A percentile compares a stretch with the other conserved stretches of the same genome.
Conservation (phyloP, 2,888 invertebrate genomes). For the Nomada fucata region DNA sequence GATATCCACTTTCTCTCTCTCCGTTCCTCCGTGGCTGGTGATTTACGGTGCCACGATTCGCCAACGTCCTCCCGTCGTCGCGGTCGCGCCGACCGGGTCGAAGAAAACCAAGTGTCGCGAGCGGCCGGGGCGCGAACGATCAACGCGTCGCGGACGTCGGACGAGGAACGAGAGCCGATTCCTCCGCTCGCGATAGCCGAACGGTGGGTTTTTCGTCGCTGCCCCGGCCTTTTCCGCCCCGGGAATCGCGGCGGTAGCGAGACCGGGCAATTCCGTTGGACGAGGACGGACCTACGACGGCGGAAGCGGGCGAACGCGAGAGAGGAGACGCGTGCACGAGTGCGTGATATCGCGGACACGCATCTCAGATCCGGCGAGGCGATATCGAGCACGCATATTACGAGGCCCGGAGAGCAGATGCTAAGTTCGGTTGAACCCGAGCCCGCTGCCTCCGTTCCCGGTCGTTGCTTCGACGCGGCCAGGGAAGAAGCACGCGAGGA, state of each 20-base stretch:
- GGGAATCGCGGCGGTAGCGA: constrained; percentile 23
- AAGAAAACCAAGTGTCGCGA: no score
- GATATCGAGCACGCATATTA: constrained; percentile 83
- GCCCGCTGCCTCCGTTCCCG: constrained; percentile 73
- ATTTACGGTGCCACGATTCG: constrained; percentile 52
- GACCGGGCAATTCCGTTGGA: constrained; percentile 64
- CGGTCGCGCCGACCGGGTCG: no score
- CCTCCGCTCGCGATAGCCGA: no score
- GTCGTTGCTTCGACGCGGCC: constrained; percentile 66
- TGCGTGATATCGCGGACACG: constrained; percentile 81
- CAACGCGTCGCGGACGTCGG: no score
- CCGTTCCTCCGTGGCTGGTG: constrained; percentile 35
- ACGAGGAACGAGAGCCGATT: no score
- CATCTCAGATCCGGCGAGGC: constrained; percentile 78
- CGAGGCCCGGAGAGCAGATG: constrained; percentile 78
- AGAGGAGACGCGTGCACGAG: constrained; percentile 81
- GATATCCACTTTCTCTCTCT: constrained; percentile 10
- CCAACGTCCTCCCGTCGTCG: no score
- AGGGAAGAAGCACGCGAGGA: constrained; percentile 44
- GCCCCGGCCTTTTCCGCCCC: no score
- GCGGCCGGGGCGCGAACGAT: no score
- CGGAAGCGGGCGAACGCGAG: constrained; percentile 28
- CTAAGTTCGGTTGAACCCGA: constrained; percentile 77
- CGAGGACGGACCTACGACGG: constrained; percentile 11
- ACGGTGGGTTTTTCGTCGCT: no score